phyloP scores from a whole-genome alignment of 1,140 invertebrate genomes.

The Branchinecta lindahli region DNA sequence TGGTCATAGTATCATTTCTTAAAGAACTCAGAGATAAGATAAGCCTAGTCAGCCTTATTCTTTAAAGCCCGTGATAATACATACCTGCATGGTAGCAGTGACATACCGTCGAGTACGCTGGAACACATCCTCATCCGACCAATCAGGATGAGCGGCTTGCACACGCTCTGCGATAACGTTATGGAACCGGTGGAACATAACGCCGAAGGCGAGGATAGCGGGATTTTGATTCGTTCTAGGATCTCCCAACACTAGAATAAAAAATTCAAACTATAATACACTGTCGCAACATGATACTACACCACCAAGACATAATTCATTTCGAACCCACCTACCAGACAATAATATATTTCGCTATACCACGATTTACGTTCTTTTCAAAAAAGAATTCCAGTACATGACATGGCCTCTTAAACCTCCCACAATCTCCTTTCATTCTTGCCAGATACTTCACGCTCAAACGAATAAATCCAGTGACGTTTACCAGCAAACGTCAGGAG shows the following conservation, averaged over 20 bases:
- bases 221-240: constrained; percentile 95
- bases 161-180: constrained; percentile 71
- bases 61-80: too few relatives aligned
- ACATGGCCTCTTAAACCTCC: too few relatives aligned
- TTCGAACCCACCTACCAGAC: background rate
- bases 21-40: too few relatives aligned
- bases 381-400: too few relatives aligned
- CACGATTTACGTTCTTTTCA: too few relatives aligned
- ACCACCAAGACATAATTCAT: background rate
- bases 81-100: constrained; percentile 78
- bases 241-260: constrained; percentile 73
- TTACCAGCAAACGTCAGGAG: too few relatives aligned
- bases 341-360: background rate
- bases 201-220: constrained; percentile 75
- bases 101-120: constrained; percentile 74
- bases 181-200: constrained; percentile 90
- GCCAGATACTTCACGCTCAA: too few relatives aligned
- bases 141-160: constrained; percentile 58
- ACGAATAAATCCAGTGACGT: too few relatives aligned
- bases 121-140: constrained; percentile 89
- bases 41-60: too few relatives aligned
- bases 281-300: constrained; percentile 14
- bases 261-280: background rate
- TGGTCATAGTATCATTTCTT: too few relatives aligned
- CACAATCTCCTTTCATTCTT: too few relatives aligned